Base-by-base conservation (phyloP, 1,140 invertebrate species). In the Lucilia sericata region DNA sequence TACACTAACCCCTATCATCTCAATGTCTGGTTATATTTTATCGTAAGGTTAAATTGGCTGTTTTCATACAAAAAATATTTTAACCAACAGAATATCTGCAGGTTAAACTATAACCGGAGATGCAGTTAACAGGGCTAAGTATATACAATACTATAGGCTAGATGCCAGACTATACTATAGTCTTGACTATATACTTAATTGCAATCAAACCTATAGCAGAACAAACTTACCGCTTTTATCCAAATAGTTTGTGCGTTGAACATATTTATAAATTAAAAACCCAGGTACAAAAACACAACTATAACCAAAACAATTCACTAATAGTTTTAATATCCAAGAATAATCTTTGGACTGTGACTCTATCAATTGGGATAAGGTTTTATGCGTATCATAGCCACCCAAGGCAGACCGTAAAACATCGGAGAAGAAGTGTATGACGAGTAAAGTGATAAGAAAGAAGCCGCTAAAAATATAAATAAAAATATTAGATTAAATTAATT, bases 271-370 rank as follows among this genome's bases (percentile, higher is more conserved):
- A 74, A 98, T 93, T 14, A 98, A 89, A 88, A 94, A 96, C 65
- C 96, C 97, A 12, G 98, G 98, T 81, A 98, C 91, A 90, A 98
- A 93, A 85, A 99, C 93, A 36, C 96, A 97, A 4, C 94, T 94
- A 92, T 99, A 99, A n/a, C 97, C 97, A 51, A 97, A 92, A 74
- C 97, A 92, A 91, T 98, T 99, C 19, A 96, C 90, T 91, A 94
- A 88, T 60, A 96, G 92, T 86, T 95, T 93, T 85, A 97, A 92
- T 9, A 97, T 87, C 97, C 97, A 98, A 87, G 92, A 94, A 86
- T 95, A 94, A 80, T 93, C 91, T 78, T 86, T 88, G 12, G 87
- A 85, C 21, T 91, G 89, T 1, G 88, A 80, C 42, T 91, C 90
- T 7, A 91, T 86, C 5, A 91, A 75, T 51, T 91, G 90, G 1